Evolutionary conservation across 2,888 invertebrate genomes (phyloP).

Genomic region (Caenorhabditis sp.): DNA sequence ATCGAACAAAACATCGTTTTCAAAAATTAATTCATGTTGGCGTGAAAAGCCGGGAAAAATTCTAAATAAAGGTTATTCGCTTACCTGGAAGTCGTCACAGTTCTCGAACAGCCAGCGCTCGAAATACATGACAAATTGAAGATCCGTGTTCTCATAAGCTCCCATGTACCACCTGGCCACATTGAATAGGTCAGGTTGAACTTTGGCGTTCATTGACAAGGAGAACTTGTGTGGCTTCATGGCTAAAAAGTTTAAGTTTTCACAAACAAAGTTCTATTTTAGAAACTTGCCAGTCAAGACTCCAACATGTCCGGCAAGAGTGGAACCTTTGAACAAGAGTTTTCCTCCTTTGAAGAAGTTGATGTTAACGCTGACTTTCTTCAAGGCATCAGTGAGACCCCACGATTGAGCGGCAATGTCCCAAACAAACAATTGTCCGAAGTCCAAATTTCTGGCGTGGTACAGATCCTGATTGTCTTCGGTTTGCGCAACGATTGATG

Average conservation of each 20-base stretch:
- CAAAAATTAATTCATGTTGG: not conserved
- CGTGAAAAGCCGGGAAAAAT: not conserved
- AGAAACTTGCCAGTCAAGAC: slow-evolving; percentile 77
- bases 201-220: slow-evolving; percentile 77
- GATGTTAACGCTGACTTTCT: slow-evolving; percentile 75
- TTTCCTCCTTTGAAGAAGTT: slow-evolving; percentile 74
- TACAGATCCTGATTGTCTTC: slow-evolving; percentile 69
- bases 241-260: too few relatives aligned
- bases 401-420: slow-evolving; percentile 73
- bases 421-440: slow-evolving; percentile 78
- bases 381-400: slow-evolving; percentile 75
- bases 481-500: slow-evolving; percentile 76
- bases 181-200: slow-evolving; percentile 71
- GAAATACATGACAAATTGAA: slow-evolving; percentile 77
- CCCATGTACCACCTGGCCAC: slow-evolving; percentile 74
- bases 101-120: slow-evolving; percentile 75
- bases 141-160: slow-evolving; percentile 59
- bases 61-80: not conserved
- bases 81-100: slow-evolving; percentile 68
- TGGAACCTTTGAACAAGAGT: slow-evolving; percentile 77
- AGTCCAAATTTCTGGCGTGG: slow-evolving; percentile 77
- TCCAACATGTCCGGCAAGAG: slow-evolving; percentile 78
- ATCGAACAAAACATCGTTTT: too few relatives aligned
- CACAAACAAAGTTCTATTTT: too few relatives aligned
- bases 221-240: slow-evolving; percentile 76